Evolutionary conservation across 2,797 vertebrate genomes (phyloP).

Genomic region (Macropodus opercularis): DNA sequence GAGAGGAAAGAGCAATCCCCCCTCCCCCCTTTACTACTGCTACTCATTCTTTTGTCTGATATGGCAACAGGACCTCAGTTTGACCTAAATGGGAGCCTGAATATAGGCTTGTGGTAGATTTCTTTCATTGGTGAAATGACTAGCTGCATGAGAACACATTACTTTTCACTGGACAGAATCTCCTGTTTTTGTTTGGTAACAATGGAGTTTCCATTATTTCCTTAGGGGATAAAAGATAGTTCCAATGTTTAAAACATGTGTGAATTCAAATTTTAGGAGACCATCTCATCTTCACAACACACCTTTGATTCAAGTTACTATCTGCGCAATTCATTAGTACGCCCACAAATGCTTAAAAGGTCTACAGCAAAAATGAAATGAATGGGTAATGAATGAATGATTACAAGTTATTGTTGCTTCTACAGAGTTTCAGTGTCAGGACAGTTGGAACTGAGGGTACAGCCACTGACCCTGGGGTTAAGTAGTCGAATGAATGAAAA

Average conservation of each 20-base stretch:
- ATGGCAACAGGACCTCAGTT: constrained; percentile 2
- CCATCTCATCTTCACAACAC: neutral
- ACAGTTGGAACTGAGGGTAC: too few species aligned
- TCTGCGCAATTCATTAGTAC: too few species aligned
- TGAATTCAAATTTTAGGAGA: too few species aligned
- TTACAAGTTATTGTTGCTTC: too few species aligned
- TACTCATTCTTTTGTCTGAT: constrained; percentile 15
- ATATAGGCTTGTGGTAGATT: neutral
- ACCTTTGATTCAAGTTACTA: too few species aligned
- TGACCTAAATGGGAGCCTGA: constrained; percentile 1
- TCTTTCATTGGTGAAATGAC: neutral
- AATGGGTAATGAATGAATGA: too few species aligned
- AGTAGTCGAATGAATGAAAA: too few species aligned
- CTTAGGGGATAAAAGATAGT: too few species aligned
- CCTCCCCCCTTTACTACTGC: neutral
- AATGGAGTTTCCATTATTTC: neutral
- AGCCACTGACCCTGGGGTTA: too few species aligned
- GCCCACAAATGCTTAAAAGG: neutral
- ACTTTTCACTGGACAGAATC: neutral
- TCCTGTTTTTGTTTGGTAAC: neutral
- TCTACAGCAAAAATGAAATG: too few species aligned
- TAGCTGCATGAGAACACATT: neutral
- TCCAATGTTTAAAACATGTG: too few species aligned
- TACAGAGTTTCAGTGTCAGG: too few species aligned
- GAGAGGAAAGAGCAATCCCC: constrained; percentile 19